These are phyloP conservation scores for Julus scanicus DNA, from an alignment of 2,888 invertebrate genomes.

Conservation along the genomic window DNA sequence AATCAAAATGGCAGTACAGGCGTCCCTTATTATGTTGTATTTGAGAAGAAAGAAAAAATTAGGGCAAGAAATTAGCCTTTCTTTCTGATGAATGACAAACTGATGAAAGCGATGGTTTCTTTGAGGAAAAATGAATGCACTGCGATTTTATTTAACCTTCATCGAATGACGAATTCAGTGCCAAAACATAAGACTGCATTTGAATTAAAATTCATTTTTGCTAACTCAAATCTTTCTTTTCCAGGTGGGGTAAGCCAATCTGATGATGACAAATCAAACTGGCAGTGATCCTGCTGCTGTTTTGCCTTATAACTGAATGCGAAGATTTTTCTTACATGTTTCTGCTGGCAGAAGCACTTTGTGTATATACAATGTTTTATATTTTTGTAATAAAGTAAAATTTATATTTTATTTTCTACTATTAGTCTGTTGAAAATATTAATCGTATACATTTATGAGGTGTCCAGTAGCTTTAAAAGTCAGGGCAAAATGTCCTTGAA, in stretches of 20 bases:
- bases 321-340: not conserved
- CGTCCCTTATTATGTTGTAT: not conserved
- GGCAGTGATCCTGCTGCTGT: not conserved
- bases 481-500: too few species aligned
- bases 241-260: not conserved
- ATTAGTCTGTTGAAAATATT: too few species aligned
- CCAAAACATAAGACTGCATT: not conserved
- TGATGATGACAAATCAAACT: slow-evolving; percentile 5
- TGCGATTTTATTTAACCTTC: slow-evolving; percentile 42
- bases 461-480: too few species aligned
- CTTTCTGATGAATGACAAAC: slow-evolving; percentile 21
- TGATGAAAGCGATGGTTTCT: slow-evolving; percentile 25
- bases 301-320: not conserved
- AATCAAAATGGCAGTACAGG: slow-evolving; percentile 48
- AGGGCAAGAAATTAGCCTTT: slow-evolving; percentile 37
- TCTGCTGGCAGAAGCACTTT: too few species aligned
- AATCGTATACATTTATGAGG: too few species aligned
- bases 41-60: not conserved
- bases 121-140: slow-evolving; percentile 38
- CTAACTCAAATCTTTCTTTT: not conserved
- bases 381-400: too few species aligned
- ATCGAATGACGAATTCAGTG: slow-evolving; percentile 38
- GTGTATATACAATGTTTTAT: too few species aligned
- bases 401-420: too few species aligned
- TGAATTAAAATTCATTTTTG: not conserved